Evolutionary conservation across 2,888 invertebrate species (phyloP).

Genomic region (Andrena minutula): DNA sequence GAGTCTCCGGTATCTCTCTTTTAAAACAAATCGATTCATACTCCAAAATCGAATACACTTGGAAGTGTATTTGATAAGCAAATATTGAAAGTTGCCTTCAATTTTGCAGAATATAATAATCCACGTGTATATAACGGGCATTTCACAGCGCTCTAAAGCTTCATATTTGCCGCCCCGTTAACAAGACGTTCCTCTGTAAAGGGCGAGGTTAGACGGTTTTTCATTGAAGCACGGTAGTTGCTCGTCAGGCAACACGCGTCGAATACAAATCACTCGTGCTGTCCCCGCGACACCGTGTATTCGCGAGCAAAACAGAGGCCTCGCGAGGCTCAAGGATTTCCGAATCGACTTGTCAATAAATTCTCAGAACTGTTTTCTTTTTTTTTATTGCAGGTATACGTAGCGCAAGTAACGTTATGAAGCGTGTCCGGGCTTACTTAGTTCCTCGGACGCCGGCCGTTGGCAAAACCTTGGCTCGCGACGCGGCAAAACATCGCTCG

Average conservation of each 20-base stretch:
- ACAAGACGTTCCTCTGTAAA: slow-evolving; percentile 51
- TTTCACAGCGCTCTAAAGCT: background rate
- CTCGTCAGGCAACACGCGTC: slow-evolving; percentile 38
- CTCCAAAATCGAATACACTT: too few species aligned
- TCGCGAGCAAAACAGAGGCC: slow-evolving; percentile 36
- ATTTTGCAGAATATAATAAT: background rate
- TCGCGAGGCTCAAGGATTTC: slow-evolving; percentile 30
- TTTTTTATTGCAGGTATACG: slow-evolving; percentile 25
- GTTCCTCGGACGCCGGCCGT: slow-evolving; percentile 26
- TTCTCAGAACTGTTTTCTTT: slow-evolving; percentile 1
- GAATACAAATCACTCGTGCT: slow-evolving; percentile 48
- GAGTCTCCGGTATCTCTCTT: too few species aligned
- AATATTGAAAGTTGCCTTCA: too few species aligned
- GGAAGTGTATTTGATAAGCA: too few species aligned
- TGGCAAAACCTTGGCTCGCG: slow-evolving; percentile 30
- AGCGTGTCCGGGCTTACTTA: slow-evolving; percentile 8
- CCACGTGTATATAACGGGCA: slow-evolving; percentile 32
- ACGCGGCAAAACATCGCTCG: slow-evolving; percentile 33
- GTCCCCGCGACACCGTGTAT: slow-evolving; percentile 6
- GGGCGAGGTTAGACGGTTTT: slow-evolving; percentile 34
- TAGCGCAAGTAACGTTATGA: slow-evolving; percentile 29
- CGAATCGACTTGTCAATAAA: slow-evolving; percentile 53
- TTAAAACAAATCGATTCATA: too few species aligned
- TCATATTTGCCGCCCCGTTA: slow-evolving; percentile 44
- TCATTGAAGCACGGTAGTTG: slow-evolving; percentile 14